Evolutionary conservation across 2,888 invertebrate species (phyloP).

Genomic region (Acleris emargana): DNA sequence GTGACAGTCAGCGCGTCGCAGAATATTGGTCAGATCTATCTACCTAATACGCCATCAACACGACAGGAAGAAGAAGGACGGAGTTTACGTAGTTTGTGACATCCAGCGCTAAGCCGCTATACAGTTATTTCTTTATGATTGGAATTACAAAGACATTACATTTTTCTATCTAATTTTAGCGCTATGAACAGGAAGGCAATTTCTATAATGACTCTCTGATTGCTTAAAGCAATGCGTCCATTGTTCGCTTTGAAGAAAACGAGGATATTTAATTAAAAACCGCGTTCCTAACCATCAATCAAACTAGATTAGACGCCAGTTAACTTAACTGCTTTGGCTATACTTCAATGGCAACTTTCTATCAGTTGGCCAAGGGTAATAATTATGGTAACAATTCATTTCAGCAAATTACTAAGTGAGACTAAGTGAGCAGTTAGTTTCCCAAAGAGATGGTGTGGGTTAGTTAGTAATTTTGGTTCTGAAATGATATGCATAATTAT

Average conservation of each 20-base stretch:
- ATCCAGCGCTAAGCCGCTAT: too few relatives aligned
- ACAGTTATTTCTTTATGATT: background rate
- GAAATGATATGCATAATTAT: too few relatives aligned
- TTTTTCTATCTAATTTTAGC: constrained; percentile 28
- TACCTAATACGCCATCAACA: too few relatives aligned
- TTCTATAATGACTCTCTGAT: constrained; percentile 56
- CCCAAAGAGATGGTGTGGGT: too few relatives aligned
- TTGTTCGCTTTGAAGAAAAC: constrained; percentile 48
- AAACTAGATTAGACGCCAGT: constrained; percentile 8
- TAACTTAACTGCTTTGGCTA: background rate
- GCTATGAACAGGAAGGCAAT: constrained; percentile 48
- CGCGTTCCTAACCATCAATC: constrained; percentile 13
- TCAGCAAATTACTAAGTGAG: too few relatives aligned
- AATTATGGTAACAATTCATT: background rate
- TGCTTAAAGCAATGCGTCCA: constrained; percentile 51
- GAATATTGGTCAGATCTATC: too few relatives aligned
- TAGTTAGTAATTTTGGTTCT: too few relatives aligned
- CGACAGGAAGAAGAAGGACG: too few relatives aligned
- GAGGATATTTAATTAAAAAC: constrained; percentile 27
- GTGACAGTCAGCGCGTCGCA: too few relatives aligned
- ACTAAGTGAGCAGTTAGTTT: too few relatives aligned
- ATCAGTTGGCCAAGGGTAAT: background rate
- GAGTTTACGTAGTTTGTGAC: too few relatives aligned
- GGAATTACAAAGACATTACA: background rate
- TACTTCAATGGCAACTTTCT: constrained; percentile 14